Evolutionary conservation across 2,888 invertebrate genomes (phyloP), one percentile per base, ranked within the genome.

Genomic region (Andrena bicolor): DNA sequence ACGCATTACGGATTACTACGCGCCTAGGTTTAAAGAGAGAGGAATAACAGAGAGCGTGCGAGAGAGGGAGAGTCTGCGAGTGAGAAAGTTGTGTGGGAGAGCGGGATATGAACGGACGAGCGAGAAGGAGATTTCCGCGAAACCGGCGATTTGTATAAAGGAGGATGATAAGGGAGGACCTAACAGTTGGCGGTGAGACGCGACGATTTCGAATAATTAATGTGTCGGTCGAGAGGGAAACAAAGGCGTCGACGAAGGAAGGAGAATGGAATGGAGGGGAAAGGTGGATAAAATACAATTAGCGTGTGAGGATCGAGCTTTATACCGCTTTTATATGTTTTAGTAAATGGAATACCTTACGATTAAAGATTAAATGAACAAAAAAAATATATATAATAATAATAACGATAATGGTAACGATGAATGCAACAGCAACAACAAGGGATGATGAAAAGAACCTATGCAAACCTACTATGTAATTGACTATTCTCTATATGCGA

Each of bases 241-340:
- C 60, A 80, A 58, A 70, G 41, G 48, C 23, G 32, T 32, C 32
- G 30, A 78, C 48, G 48, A 30, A 48, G 30, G 23, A 26, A 23
- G 30, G 53, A 23, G 63, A 26, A 49, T 32, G 16, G n/a, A 63
- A 23, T 23, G 13, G 53, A n/a, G 23, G 23, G 10, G 23, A 30
- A 10, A 26, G 51, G 1, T 41, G 30, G 23, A 49, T 51, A 69
- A 51, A 49, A 64, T 66, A 75, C 65, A 80, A 76, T 84, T 86
- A 89, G 92, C 91, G 92, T 92, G 91, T 90, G 92, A 92, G 91
- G 90, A 93, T 92, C 93, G 93, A 93, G 93, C 93, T 93, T 93
- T 93, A 91, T 93, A 93, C 92, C 90, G 93, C 93, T 93, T 93
- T 93, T 93, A 90, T 92, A 93, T 93, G 92, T 93, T 56, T 93